These are phyloP conservation scores for Druon quercuslanigerum DNA, from an alignment of 1,140 invertebrate genomes.

Conservation along the genomic window DNA sequence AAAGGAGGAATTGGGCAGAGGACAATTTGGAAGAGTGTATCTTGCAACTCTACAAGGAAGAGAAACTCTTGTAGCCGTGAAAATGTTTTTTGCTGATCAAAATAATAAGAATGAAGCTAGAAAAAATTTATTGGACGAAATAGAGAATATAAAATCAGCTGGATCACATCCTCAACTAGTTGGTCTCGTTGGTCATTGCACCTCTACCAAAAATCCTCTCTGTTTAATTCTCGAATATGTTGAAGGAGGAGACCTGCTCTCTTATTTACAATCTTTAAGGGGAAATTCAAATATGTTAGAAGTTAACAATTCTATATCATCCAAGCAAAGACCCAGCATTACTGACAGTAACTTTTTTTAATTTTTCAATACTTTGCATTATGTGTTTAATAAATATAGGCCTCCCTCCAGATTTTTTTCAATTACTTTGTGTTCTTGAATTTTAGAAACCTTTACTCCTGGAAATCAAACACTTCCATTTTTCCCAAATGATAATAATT, in stretches of 20 bases:
- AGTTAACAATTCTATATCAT: background rate
- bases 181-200: slow-evolving; percentile 86
- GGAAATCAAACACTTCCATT: background rate
- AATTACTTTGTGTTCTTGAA: too few species aligned
- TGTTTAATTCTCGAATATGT: slow-evolving; percentile 89
- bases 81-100: slow-evolving; percentile 77
- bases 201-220: slow-evolving; percentile 78
- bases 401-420: too few species aligned
- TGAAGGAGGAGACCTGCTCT: slow-evolving; percentile 85
- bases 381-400: background rate
- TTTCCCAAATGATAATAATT: background rate
- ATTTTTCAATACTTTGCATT: background rate
- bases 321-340: slow-evolving; percentile 22
- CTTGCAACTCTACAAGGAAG: slow-evolving; percentile 77
- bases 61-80: slow-evolving; percentile 81
- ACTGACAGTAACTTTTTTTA: slow-evolving; percentile 41
- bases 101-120: slow-evolving; percentile 77
- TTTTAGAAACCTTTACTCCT: background rate
- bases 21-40: slow-evolving; percentile 85
- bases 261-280: slow-evolving; percentile 74
- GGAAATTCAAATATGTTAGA: slow-evolving; percentile 53
- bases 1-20: slow-evolving; percentile 81
- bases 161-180: slow-evolving; percentile 88
- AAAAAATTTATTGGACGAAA: slow-evolving; percentile 84
- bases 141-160: slow-evolving; percentile 86